These are phyloP conservation scores for Nemoura dubitans DNA, from an alignment of 2,888 invertebrate species.

Conservation along the genomic window DNA sequence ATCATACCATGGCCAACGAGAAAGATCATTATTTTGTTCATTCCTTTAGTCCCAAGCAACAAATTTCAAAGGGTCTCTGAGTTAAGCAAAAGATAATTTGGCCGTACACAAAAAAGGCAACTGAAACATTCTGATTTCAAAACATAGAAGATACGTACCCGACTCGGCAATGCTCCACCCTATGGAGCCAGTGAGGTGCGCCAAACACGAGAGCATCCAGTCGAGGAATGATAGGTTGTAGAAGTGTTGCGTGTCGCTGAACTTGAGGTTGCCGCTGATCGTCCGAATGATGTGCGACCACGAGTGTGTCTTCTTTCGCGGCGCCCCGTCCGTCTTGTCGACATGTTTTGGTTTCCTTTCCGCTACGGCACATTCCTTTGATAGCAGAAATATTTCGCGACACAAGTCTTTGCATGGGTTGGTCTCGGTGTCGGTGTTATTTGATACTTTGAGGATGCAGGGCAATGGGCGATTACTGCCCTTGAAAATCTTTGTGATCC, in stretches of 20 bases:
- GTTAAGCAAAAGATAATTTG: too few relatives aligned
- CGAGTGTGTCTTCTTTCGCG: conserved; percentile 47
- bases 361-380: conserved; percentile 57
- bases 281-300: conserved; percentile 63
- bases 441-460: conserved; percentile 54
- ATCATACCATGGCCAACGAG: too few relatives aligned
- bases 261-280: conserved; percentile 63
- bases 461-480: conserved; percentile 55
- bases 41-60: too few relatives aligned
- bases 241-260: conserved; percentile 65
- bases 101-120: too few relatives aligned
- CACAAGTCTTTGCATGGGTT: conserved; percentile 54
- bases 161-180: conserved; percentile 63
- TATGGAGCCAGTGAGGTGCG: conserved; percentile 62
- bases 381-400: conserved; percentile 58
- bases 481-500: conserved; percentile 57
- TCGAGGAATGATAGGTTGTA: conserved; percentile 67
- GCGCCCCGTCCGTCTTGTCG: conserved; percentile 54
- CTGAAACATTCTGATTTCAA: too few relatives aligned
- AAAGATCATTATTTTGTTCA: too few relatives aligned
- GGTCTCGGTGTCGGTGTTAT: conserved; percentile 51
- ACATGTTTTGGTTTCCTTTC: conserved; percentile 53
- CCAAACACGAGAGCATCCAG: conserved; percentile 62
- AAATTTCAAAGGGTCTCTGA: too few relatives aligned
- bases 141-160: neutral